These are phyloP conservation scores for Trichomalopsis sarcophagae DNA, from an alignment of 1,140 invertebrate genomes.

Conservation along the genomic window DNA sequence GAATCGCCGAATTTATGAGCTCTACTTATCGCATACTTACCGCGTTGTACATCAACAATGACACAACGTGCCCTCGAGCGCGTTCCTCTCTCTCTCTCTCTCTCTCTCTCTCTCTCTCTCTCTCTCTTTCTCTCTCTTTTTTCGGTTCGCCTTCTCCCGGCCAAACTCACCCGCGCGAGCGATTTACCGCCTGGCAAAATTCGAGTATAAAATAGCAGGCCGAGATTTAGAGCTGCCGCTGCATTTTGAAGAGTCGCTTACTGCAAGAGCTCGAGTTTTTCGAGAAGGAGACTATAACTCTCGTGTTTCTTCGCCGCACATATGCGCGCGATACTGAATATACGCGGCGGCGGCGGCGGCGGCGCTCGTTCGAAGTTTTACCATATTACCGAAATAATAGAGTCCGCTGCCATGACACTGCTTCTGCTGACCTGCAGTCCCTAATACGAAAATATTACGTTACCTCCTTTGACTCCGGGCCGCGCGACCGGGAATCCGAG, in stretches of 20 bases:
- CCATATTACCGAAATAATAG: conserved; percentile 7
- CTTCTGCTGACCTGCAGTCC: conserved; percentile 52
- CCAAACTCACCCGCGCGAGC: conserved; percentile 4
- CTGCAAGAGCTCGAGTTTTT: background rate
- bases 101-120: no score
- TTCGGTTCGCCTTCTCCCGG: conserved; percentile 2
- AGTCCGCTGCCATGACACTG: background rate
- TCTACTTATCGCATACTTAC: conserved; percentile 75
- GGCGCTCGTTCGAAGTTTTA: conserved; percentile 45
- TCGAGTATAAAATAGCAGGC: background rate
- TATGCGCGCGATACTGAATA: conserved; percentile 6
- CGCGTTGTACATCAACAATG: conserved; percentile 75
- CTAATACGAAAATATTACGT: conserved; percentile 60
- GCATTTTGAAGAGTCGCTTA: background rate
- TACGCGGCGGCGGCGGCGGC: background rate
- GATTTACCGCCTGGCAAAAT: conserved; percentile 10
- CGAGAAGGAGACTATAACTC: conserved; percentile 15
- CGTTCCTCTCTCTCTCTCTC: background rate
- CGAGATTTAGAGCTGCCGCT: background rate
- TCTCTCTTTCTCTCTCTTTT: background rate
- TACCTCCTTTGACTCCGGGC: conserved; percentile 61
- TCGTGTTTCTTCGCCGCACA: conserved; percentile 30
- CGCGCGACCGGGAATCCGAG: conserved; percentile 31
- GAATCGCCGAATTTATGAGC: conserved; percentile 73
- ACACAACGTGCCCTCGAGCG: conserved; percentile 72